Base-by-base conservation (phyloP, 2,113 vertebrate genomes). In the Gavialis gangeticus region DNA sequence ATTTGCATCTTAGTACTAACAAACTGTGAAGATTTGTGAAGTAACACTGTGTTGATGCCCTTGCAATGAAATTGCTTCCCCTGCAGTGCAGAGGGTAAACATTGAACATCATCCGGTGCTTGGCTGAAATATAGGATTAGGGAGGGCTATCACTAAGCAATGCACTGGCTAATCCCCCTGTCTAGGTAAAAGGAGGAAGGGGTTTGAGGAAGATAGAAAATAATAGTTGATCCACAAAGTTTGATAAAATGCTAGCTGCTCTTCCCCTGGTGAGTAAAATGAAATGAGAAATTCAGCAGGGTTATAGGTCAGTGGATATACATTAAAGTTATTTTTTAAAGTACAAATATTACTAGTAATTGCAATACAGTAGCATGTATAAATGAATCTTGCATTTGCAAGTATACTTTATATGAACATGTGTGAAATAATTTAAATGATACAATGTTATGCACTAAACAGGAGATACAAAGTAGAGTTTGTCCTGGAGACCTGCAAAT, bases 341-440 rank as follows among this genome's bases (percentile, higher is more conserved):
- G 12, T 22, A 71, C 4, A 15, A 78, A 3, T 58, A 59, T 66
- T 75, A 79, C 46, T 80, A 3, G 1, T 37, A 27, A 69, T 87
- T 79, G 9, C 2, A 30, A 25, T 17, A 82, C 67, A 69, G 18
- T 19, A 21, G 18, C 12, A 12, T 69, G 30, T 69, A 7, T 9
- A 64, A 75, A 73, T 34, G 64, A 22, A 34, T 14, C 9, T 5
- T 25, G 2, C 1, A 19, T 0, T 37, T 34, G 4, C 21, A 16
- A 16, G 4, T 30, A 0, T 78, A 22, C 73, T 82, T 69, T 24
- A 66, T 25, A 34, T 56, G 6, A n/a, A 7, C 1, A 0, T 34
- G 87, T 86, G 56, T 58, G 8, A 27, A 79, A 5, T 55, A 46
- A 15, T 63, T 56, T 14, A 28, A 62, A 5, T 22, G 4, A 0